Evolutionary conservation across 2,888 invertebrate species (phyloP), one percentile per base, ranked within the genome.

Genomic region (Phoenoteleia sp.): DNA sequence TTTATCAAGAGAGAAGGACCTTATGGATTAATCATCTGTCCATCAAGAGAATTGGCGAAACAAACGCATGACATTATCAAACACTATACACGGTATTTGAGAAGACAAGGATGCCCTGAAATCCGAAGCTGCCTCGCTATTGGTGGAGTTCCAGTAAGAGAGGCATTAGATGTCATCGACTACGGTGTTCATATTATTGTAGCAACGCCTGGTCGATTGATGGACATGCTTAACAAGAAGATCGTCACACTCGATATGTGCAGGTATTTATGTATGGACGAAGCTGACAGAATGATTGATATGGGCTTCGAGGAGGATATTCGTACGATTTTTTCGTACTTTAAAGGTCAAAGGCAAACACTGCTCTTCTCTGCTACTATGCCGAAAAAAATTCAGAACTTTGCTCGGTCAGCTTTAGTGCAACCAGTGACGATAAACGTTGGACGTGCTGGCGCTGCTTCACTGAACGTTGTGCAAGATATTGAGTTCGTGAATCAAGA

Each of bases 201-300:
- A 64, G 75, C 64, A 54, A 75, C 75, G 52, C 75, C 75, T 75
- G 75, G 75, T 75, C 75, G 74, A 62, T 62, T 74, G 62, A 74
- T 62, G 49, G 74, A 74, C 25, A 62, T 74, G 60, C 62, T 74
- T 60, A 62, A 74, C 62, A 62, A 74, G 47, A 69, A 56, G 69
- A 69, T 69, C 69, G 69, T 69, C n/a, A n/a, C n/a, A n/a, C n/a
- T n/a, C n/a, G n/a, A n/a, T n/a, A n/a, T n/a, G n/a, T n/a, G n/a
- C n/a, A n/a, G n/a, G n/a, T n/a, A n/a, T n/a, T n/a, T n/a, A n/a
- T n/a, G n/a, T n/a, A n/a, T n/a, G n/a, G n/a, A n/a, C n/a, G n/a
- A n/a, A n/a, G n/a, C n/a, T n/a, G n/a, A n/a, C n/a, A n/a, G n/a
- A n/a, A 69, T 69, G 69, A 25, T 69, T 52, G 69, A 72, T 72